Conservation (phyloP, 2,797 vertebrate species). For the Monodelphis domestica region DNA sequence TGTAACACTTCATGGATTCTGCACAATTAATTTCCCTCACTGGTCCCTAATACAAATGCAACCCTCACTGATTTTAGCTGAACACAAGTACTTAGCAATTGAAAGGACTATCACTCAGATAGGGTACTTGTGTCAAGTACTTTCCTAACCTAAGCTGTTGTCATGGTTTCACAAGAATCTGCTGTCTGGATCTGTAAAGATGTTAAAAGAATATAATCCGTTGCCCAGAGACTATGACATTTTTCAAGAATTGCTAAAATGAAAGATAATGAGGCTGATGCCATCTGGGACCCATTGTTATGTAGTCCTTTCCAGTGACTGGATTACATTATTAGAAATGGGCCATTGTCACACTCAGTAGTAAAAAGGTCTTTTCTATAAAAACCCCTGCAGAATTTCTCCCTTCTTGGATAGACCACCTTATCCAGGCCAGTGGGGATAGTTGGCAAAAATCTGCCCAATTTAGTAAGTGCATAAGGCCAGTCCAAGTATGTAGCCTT, state of each 20-base stretch:
- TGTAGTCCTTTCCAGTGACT: background rate
- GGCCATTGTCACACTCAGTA: rapidly evolving
- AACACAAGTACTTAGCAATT: background rate
- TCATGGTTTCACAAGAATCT: slow-evolving; percentile 24
- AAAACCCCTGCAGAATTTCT: background rate
- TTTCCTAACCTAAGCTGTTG: background rate
- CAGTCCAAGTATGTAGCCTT: background rate
- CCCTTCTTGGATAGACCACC: rapidly evolving
- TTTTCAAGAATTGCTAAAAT: background rate
- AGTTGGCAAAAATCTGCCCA: no score
- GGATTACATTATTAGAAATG: background rate
- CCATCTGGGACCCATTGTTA: background rate
- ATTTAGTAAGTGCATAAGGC: background rate
- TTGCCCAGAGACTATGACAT: background rate
- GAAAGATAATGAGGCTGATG: background rate
- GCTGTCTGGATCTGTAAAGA: background rate
- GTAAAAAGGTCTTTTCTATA: rapidly evolving
- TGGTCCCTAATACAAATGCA: background rate
- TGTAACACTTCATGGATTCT: background rate
- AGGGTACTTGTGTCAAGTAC: background rate
- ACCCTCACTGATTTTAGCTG: background rate
- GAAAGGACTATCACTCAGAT: background rate
- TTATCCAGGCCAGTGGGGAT: rapidly evolving
- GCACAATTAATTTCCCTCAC: background rate
- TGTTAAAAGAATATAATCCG: background rate